Evolutionary conservation across 92 coral and sea anemone genomes (phyloP).

Genomic region (Phenganax subtilis): DNA sequence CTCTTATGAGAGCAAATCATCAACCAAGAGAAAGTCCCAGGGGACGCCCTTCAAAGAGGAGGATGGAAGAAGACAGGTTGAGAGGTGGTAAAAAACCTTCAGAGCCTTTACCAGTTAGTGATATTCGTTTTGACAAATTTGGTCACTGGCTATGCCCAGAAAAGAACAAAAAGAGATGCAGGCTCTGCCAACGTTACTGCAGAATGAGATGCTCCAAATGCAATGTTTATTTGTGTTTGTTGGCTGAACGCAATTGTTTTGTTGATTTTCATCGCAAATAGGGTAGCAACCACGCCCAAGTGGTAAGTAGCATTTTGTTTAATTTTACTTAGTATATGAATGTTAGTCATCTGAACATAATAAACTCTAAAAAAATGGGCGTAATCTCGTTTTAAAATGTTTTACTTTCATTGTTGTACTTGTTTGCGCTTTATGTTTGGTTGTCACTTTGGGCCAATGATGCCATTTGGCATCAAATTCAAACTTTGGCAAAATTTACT

Average conservation of each 20-base stretch:
- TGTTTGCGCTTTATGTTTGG: no score
- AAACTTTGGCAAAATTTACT: no score
- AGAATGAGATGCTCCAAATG: conserved; percentile 32
- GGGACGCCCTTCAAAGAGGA: background rate
- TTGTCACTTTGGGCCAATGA: no score
- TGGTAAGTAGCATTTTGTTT: no score
- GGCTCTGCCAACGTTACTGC: conserved; percentile 11
- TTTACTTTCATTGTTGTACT: no score
- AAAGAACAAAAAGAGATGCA: conserved; percentile 13
- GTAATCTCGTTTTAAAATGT: no score
- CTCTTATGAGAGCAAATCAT: background rate
- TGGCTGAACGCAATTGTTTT: conserved; percentile 32
- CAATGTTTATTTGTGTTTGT: conserved; percentile 26
- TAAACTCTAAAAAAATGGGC: no score
- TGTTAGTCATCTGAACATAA: no score
- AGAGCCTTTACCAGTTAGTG: conserved; percentile 25
- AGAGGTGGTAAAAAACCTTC: conserved; percentile 27
- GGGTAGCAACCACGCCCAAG: no score
- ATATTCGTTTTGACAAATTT: conserved; percentile 14
- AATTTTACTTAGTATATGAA: no score
- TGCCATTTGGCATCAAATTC: no score
- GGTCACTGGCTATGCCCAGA: conserved; percentile 37
- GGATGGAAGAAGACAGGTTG: background rate
- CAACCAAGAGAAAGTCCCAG: background rate
- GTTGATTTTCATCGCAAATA: conserved; percentile 20